Evolutionary conservation across 1,140 invertebrate genomes (phyloP).

Genomic region (Meloidogyne exigua): DNA sequence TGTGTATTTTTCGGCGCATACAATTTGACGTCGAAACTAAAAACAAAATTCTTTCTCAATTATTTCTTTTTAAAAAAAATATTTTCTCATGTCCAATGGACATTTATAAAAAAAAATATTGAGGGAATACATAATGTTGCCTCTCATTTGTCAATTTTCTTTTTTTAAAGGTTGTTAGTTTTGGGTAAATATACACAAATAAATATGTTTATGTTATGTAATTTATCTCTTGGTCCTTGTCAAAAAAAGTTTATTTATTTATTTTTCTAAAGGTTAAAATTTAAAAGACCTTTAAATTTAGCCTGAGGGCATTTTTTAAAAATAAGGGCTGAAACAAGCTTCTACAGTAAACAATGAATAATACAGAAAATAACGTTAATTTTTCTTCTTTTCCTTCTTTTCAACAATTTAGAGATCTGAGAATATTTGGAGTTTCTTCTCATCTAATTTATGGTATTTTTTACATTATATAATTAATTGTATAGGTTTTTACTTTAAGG

Average conservation of each 20-base stretch:
- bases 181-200: neutral
- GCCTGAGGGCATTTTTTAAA: too few relatives aligned
- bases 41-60: too few relatives aligned
- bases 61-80: neutral
- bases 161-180: neutral
- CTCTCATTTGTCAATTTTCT: neutral
- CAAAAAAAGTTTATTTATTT: neutral
- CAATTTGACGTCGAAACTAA: too few relatives aligned
- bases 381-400: neutral
- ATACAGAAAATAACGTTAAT: neutral
- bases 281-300: too few relatives aligned
- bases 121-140: neutral
- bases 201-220: neutral
- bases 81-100: neutral
- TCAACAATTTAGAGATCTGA: neutral
- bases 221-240: neutral
- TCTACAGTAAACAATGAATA: neutral
- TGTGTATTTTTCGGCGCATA: too few relatives aligned
- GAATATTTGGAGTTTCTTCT: conserved; percentile 15
- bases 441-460: conserved; percentile 3
- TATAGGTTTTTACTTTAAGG: too few relatives aligned
- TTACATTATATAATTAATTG: too few relatives aligned
- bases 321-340: too few relatives aligned
- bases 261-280: neutral
- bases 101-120: neutral